Percentiles rank a stretch among this genome's conserved stretches.
Evolutionary conservation across 2,797 vertebrate species (phyloP).

Genomic region (Silurus lanzhouensis): DNA sequence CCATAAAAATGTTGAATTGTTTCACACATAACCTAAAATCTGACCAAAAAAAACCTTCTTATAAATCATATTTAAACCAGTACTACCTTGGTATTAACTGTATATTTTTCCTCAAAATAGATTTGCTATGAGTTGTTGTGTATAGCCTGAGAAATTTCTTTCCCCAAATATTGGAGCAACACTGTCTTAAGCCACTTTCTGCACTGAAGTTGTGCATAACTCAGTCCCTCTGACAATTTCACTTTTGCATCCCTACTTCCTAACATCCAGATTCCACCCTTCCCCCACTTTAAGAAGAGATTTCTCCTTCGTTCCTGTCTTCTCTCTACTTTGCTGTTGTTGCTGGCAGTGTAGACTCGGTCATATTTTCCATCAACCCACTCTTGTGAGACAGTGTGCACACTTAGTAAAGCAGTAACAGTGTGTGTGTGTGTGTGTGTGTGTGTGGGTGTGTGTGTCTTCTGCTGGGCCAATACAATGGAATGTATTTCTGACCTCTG

Average conservation of each 20-base stretch:
- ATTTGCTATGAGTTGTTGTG: background rate
- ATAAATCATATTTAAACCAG: background rate
- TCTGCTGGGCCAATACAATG: background rate
- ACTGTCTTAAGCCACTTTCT: background rate
- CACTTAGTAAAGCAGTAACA: constrained; percentile 12
- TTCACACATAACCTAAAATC: background rate
- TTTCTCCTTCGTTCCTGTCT: constrained; percentile 22
- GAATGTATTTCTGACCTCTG: constrained; percentile 15
- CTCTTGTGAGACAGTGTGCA: constrained; percentile 25
- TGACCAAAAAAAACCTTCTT: background rate
- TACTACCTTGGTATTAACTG: background rate
- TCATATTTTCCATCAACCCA: constrained; percentile 64
- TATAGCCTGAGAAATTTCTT: background rate
- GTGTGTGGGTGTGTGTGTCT: background rate
- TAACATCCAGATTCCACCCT: constrained; percentile 41
- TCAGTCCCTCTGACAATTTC: constrained; percentile 13
- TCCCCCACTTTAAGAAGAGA: constrained; percentile 40
- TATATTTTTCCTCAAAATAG: background rate
- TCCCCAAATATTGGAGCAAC: background rate
- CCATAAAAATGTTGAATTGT: background rate
- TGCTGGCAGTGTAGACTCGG: constrained; percentile 46
- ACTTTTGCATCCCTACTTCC: constrained; percentile 33
- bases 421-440: background rate
- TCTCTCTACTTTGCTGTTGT: constrained; percentile 46
- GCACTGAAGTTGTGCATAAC: background rate